phyloP scores from a whole-genome alignment of 2,797 vertebrate species.

The Otolemur crassicaudatus region DNA sequence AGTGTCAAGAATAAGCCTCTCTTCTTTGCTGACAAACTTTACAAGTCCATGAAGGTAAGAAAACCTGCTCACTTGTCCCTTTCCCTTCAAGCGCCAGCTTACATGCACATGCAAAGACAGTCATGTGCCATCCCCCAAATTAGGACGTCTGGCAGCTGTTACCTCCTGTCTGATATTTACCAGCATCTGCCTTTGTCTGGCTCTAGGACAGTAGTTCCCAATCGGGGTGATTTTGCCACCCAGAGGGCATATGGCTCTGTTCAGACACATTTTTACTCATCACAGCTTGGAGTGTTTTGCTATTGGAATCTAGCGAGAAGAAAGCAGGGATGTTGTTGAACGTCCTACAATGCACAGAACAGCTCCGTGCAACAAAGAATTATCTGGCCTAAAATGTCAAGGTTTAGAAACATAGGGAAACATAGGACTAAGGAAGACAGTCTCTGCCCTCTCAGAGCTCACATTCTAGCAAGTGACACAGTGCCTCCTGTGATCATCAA shows the following conservation, averaged over 20 bases:
- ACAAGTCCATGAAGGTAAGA: constrained; percentile 98
- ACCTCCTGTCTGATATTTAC: too few relatives aligned
- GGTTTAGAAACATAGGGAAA: not conserved
- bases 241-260: not conserved
- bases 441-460: not conserved
- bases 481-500: not conserved
- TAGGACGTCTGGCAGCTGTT: not conserved
- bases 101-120: too few relatives aligned
- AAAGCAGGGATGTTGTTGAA: not conserved
- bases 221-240: not conserved
- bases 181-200: not conserved
- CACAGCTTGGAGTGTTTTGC: not conserved
- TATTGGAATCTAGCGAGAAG: not conserved
- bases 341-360: accelerated
- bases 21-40: constrained; percentile 97
- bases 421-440: not conserved
- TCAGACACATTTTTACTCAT: not conserved
- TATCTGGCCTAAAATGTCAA: not conserved
- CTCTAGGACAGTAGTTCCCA: not conserved
- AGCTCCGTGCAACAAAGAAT: not conserved
- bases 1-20: constrained; percentile 97
- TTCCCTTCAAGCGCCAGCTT: not conserved
- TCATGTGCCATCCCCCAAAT: accelerated
- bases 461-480: not conserved
- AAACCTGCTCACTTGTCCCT: accelerated